phyloP scores from a whole-genome alignment of 2,797 vertebrate species.

The Spinibarbus caldwelli region DNA sequence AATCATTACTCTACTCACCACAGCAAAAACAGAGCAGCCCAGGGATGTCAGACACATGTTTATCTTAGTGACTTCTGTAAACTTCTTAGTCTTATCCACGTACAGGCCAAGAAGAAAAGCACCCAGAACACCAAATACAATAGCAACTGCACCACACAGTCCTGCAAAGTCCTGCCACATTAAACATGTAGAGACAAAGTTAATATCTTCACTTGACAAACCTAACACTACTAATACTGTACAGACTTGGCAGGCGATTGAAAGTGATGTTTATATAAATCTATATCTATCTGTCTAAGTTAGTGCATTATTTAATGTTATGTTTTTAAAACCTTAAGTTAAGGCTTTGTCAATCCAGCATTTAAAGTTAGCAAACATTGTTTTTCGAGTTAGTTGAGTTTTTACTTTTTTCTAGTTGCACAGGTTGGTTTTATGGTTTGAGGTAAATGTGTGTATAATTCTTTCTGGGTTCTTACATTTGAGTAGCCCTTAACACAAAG shows the following conservation, averaged over 20 bases:
- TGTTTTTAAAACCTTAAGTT: neutral
- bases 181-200: neutral
- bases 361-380: neutral
- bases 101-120: conserved; percentile 84
- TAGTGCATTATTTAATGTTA: neutral
- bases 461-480: conserved; percentile 75
- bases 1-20: conserved; percentile 80
- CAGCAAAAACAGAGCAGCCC: conserved; percentile 81
- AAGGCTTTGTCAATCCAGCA: neutral
- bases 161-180: conserved; percentile 85
- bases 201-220: neutral
- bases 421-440: neutral
- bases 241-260: neutral
- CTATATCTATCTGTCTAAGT: neutral
- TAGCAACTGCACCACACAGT: conserved; percentile 89
- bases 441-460: neutral
- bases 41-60: conserved; percentile 83
- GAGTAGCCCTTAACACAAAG: conserved; percentile 89
- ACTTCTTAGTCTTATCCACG: conserved; percentile 88
- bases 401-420: neutral
- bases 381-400: neutral
- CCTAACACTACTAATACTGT: neutral
- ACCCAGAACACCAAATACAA: conserved; percentile 85
- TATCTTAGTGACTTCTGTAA: conserved; percentile 87
- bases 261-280: neutral